Percentiles rank a stretch among this genome's conserved stretches.
phyloP scores from a whole-genome alignment of 2,888 invertebrate genomes.

The Rotaria macrura region DNA sequence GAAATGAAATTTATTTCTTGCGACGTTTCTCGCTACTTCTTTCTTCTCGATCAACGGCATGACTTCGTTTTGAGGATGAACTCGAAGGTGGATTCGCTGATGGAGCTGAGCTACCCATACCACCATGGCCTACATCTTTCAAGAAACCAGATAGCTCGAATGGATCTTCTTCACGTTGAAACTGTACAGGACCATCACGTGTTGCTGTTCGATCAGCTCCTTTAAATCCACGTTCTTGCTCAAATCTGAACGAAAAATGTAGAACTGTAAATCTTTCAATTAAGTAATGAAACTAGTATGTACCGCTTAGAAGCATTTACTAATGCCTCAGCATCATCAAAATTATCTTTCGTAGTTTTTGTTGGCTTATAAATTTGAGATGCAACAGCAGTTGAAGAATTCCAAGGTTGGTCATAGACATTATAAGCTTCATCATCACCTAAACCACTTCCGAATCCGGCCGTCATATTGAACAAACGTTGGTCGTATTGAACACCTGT shows the following conservation, averaged over 20 bases:
- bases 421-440: slow-evolving; percentile 93
- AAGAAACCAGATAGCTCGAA: slow-evolving; percentile 28
- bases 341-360: slow-evolving; percentile 69
- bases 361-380: slow-evolving; percentile 61
- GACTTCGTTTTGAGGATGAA: slow-evolving; percentile 4
- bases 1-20: neutral
- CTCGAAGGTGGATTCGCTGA: neutral
- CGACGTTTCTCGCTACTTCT: neutral
- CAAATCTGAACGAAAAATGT: slow-evolving; percentile 16
- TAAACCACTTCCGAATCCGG: slow-evolving; percentile 79
- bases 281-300: neutral
- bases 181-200: slow-evolving; percentile 30
- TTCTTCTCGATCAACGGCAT: neutral
- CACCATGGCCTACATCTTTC: slow-evolving; percentile 22
- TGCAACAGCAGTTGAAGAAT: slow-evolving; percentile 71
- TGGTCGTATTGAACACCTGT: slow-evolving; percentile 67
- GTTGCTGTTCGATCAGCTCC: slow-evolving; percentile 36
- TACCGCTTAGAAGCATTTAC: slow-evolving; percentile 1
- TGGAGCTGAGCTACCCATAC: neutral
- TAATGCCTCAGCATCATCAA: slow-evolving; percentile 29
- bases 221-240: slow-evolving; percentile 25
- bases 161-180: slow-evolving; percentile 33
- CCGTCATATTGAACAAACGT: slow-evolving; percentile 75
- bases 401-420: slow-evolving; percentile 96
- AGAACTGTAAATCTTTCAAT: neutral